Conservation (phyloP, 2,797 vertebrate genomes). For the Phylloscopus collybita region DNA sequence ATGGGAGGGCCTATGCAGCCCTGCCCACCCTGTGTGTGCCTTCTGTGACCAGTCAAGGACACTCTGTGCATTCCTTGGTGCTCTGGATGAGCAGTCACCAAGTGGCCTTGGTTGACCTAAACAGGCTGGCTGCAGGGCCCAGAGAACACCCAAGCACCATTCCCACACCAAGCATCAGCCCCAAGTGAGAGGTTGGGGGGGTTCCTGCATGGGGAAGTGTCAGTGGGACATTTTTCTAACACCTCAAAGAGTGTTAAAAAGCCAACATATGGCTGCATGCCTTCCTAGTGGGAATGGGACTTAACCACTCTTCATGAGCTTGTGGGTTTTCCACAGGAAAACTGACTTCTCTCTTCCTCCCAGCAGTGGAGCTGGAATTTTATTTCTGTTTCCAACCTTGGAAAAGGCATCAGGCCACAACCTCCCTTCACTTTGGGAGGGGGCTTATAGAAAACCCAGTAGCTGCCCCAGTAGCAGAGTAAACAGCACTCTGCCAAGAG, state of each 20-base stretch:
- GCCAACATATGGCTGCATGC: not conserved
- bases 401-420: not conserved
- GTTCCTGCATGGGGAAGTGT: not conserved
- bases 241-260: not conserved
- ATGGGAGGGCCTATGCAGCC: not conserved
- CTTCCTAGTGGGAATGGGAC: not conserved
- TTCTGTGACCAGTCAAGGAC: no score
- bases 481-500: not conserved
- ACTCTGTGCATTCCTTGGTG: rapidly evolving
- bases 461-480: not conserved
- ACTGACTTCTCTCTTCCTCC: not conserved
- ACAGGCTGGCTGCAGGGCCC: no score
- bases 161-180: not conserved
- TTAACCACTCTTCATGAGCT: rapidly evolving
- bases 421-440: not conserved
- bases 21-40: rapidly evolving
- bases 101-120: rapidly evolving
- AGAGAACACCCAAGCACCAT: rapidly evolving
- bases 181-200: rapidly evolving
- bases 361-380: not conserved
- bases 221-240: not conserved
- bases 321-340: not conserved
- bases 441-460: not conserved
- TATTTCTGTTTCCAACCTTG: not conserved
- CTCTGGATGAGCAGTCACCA: rapidly evolving